Percentiles rank a stretch among this genome's conserved stretches.
These are phyloP conservation scores for Unio pictorum DNA, from an alignment of 2,888 invertebrate species.

Conservation along the genomic window DNA sequence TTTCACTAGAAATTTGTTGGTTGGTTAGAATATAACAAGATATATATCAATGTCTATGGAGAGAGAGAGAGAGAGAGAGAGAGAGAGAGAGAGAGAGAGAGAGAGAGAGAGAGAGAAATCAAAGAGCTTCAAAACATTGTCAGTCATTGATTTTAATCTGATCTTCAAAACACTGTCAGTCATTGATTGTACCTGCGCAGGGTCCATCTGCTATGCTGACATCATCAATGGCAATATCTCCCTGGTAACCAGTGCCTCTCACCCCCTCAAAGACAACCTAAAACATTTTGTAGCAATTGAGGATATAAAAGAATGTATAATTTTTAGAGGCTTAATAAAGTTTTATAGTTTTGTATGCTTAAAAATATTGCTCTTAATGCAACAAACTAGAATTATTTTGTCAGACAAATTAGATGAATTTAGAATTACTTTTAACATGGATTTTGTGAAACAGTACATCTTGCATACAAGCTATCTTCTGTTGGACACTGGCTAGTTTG, in stretches of 20 bases:
- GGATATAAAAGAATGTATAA: not conserved
- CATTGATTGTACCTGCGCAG: conserved; percentile 37
- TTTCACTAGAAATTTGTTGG: too few species aligned
- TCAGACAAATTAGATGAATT: too few species aligned
- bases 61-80: too few species aligned
- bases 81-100: too few species aligned
- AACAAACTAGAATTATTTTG: not conserved
- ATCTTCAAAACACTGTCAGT: too few species aligned
- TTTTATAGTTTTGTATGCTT: not conserved
- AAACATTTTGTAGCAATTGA: not conserved
- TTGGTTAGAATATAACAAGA: too few species aligned
- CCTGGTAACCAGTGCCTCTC: conserved; percentile 50
- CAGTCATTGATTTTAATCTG: not conserved
- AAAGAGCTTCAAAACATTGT: not conserved
- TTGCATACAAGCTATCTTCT: too few species aligned
- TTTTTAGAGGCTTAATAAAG: not conserved
- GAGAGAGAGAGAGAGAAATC: too few species aligned
- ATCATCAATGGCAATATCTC: conserved; percentile 67
- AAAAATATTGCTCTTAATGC: not conserved
- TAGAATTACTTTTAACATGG: too few species aligned
- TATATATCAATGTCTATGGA: too few species aligned
- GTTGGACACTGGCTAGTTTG: too few species aligned
- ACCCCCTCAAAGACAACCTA: conserved; percentile 62
- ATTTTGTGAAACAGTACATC: too few species aligned
- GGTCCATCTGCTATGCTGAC: conserved; percentile 49